These are phyloP conservation scores for Carassius carassius DNA, from an alignment of 2,113 vertebrate genomes.

Conservation along the genomic window DNA sequence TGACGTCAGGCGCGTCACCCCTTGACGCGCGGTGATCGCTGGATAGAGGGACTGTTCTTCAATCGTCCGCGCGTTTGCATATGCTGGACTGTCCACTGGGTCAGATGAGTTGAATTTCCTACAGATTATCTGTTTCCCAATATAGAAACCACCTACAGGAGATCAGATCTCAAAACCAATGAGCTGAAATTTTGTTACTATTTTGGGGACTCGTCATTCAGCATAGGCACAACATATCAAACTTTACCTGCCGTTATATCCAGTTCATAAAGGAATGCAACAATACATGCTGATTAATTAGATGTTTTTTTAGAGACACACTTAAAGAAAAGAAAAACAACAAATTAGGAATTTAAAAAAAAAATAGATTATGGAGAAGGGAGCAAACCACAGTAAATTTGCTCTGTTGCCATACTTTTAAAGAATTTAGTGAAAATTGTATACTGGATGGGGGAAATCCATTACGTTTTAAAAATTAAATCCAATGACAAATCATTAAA, in stretches of 20 bases:
- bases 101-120: conserved; percentile 36
- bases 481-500: background rate
- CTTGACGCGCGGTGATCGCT: conserved; percentile 60
- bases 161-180: conserved; percentile 17
- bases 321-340: background rate
- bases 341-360: background rate
- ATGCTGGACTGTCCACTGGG: conserved; percentile 1
- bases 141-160: conserved; percentile 9
- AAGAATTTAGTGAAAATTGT: background rate
- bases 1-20: conserved; percentile 53
- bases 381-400: background rate
- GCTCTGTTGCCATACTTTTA: background rate
- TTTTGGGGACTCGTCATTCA: background rate
- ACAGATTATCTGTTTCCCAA: background rate
- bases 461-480: background rate
- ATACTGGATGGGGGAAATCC: background rate
- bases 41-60: conserved; percentile 40
- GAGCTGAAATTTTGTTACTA: background rate
- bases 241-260: background rate
- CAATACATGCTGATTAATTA: background rate
- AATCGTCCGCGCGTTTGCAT: background rate
- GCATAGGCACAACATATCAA: background rate
- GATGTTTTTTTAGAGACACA: background rate
- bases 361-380: background rate
- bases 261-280: background rate